Conservation (phyloP, 2,888 invertebrate genomes). For the Rhyacophila evoluta region DNA sequence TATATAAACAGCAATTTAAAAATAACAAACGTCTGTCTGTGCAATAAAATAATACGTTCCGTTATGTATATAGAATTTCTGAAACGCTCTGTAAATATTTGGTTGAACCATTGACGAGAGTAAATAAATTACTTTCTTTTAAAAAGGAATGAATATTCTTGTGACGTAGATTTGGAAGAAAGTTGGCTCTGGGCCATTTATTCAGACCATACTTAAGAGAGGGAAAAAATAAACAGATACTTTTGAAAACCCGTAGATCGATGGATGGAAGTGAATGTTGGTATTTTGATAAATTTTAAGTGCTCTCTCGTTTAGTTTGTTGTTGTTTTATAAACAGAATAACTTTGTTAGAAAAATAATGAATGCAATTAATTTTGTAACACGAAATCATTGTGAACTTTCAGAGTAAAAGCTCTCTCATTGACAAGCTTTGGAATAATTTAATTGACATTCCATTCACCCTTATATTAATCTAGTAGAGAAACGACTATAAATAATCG, state of each 20-base stretch:
- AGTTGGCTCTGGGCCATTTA: neutral
- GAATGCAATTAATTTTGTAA: neutral
- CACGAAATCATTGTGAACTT: no score
- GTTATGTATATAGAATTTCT: neutral
- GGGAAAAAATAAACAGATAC: neutral
- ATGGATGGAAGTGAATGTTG: neutral
- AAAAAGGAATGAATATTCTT: neutral
- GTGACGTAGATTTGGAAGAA: neutral
- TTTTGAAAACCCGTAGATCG: neutral
- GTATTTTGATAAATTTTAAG: constrained; percentile 10
- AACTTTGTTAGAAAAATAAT: neutral
- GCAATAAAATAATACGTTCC: no score
- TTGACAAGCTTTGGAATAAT: no score
- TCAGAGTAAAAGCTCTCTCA: no score
- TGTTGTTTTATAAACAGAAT: neutral
- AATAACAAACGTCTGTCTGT: no score
- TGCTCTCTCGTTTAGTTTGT: neutral
- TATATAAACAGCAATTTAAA: no score
- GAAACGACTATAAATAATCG: no score
- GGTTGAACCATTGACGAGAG: neutral
- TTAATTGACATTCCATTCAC: no score
- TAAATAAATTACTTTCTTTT: constrained; percentile 1
- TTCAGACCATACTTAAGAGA: neutral
- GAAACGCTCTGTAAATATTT: neutral
- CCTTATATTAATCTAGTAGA: no score